Evolutionary conservation across 2,797 vertebrate species (phyloP).

Genomic region (Sphenopsis melanotis): DNA sequence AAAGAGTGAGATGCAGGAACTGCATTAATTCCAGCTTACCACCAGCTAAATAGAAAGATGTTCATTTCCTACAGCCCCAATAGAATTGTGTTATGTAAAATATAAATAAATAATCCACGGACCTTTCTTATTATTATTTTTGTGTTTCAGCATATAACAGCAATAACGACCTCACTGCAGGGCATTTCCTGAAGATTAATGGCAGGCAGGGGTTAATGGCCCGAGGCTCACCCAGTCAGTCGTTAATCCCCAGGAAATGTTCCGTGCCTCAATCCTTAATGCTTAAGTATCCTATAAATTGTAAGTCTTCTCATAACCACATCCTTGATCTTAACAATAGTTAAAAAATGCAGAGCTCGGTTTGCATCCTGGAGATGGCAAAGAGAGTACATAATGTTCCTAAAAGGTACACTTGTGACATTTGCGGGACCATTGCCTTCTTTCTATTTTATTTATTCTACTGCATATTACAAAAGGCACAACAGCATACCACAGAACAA

Average conservation of each 20-base stretch:
- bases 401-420: not conserved
- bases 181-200: conserved; percentile 72
- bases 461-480: not conserved
- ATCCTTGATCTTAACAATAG: conserved; percentile 56
- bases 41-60: conserved; percentile 63
- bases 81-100: conserved; percentile 49
- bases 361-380: conserved; percentile 41
- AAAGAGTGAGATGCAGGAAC: conserved; percentile 46
- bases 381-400: not conserved
- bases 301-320: conserved; percentile 65
- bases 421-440: not conserved
- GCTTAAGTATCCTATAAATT: conserved; percentile 66
- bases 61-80: conserved; percentile 15
- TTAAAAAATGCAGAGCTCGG: conserved; percentile 32
- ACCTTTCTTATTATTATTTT: conserved; percentile 23
- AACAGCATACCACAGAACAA: not conserved
- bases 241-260: conserved; percentile 63
- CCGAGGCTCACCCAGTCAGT: conserved; percentile 62
- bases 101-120: conserved; percentile 50
- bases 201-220: conserved; percentile 64
- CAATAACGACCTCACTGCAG: conserved; percentile 65
- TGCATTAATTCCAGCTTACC: conserved; percentile 51
- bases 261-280: conserved; percentile 56
- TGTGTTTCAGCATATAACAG: conserved; percentile 63
- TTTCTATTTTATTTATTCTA: not conserved